Percentiles rank a stretch among this genome's conserved stretches.
phyloP scores from a whole-genome alignment of 2,113 vertebrate species.

The Varanus salvator region DNA sequence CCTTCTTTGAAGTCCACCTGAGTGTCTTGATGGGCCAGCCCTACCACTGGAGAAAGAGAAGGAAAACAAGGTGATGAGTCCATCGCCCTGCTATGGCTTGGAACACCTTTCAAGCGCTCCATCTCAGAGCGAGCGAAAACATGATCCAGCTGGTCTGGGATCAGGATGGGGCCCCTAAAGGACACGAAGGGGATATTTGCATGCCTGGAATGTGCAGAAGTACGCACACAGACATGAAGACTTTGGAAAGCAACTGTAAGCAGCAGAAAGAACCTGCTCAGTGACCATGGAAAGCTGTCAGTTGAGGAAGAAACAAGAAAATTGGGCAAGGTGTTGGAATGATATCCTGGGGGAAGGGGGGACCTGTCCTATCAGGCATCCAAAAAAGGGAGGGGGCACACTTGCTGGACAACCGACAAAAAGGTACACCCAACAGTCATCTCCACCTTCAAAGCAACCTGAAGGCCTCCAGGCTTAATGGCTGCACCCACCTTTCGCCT shows the following conservation, averaged over 20 bases:
- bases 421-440: background rate
- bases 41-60: slow-evolving; percentile 40
- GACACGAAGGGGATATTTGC: background rate
- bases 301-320: background rate
- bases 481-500: slow-evolving; percentile 64
- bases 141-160: too few species aligned
- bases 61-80: background rate
- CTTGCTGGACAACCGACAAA: too few species aligned
- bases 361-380: background rate
- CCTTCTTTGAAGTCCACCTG: slow-evolving; percentile 73
- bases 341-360: background rate
- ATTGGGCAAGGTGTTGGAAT: background rate
- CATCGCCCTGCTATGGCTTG: background rate
- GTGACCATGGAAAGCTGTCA: background rate
- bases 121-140: too few species aligned
- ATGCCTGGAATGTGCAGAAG: background rate
- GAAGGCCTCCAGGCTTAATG: too few species aligned
- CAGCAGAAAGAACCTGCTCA: background rate
- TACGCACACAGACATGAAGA: background rate
- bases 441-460: background rate
- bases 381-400: too few species aligned
- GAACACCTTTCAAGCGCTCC: background rate
- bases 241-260: too few species aligned
- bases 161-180: background rate
- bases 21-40: slow-evolving; percentile 45